Evolutionary conservation across 2,888 invertebrate genomes (phyloP).

Genomic region (Cryptocheilus praepositus): DNA sequence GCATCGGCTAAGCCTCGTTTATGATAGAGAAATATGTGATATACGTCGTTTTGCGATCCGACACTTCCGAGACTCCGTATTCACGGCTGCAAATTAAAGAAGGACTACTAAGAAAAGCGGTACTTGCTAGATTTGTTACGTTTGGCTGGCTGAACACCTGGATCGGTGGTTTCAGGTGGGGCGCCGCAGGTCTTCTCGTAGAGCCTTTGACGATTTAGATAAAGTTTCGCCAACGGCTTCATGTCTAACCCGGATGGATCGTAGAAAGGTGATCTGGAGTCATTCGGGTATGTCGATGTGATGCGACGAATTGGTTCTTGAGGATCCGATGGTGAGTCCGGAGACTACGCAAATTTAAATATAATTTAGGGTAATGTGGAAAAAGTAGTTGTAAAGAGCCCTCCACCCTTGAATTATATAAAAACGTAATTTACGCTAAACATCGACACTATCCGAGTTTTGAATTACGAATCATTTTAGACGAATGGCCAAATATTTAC

Average conservation of each 20-base stretch:
- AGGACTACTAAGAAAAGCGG: constrained; percentile 42
- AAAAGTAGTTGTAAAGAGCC: too few relatives aligned
- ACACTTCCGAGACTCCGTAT: background rate
- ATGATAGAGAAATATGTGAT: too few relatives aligned
- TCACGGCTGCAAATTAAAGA: constrained; percentile 7
- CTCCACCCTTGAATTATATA: too few relatives aligned
- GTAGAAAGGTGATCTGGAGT: constrained; percentile 95
- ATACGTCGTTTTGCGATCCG: background rate
- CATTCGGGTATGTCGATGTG: constrained; percentile 92
- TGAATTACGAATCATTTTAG: too few relatives aligned
- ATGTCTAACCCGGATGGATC: constrained; percentile 82
- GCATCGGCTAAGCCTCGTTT: too few relatives aligned
- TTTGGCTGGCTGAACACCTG: constrained; percentile 75
- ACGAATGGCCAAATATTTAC: too few relatives aligned
- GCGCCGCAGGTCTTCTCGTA: constrained; percentile 86
- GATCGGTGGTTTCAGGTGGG: constrained; percentile 73
- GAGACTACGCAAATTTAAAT: constrained; percentile 78
- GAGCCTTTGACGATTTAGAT: constrained; percentile 84
- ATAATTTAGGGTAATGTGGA: background rate
- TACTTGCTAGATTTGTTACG: constrained; percentile 80
- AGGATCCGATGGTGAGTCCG: constrained; percentile 85
- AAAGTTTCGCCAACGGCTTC: constrained; percentile 89
- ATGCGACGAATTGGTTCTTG: constrained; percentile 92
- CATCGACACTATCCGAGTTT: too few relatives aligned
- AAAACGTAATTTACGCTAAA: too few relatives aligned